Base-by-base conservation (phyloP, 1,140 invertebrate genomes). In the Anastrepha ludens region DNA sequence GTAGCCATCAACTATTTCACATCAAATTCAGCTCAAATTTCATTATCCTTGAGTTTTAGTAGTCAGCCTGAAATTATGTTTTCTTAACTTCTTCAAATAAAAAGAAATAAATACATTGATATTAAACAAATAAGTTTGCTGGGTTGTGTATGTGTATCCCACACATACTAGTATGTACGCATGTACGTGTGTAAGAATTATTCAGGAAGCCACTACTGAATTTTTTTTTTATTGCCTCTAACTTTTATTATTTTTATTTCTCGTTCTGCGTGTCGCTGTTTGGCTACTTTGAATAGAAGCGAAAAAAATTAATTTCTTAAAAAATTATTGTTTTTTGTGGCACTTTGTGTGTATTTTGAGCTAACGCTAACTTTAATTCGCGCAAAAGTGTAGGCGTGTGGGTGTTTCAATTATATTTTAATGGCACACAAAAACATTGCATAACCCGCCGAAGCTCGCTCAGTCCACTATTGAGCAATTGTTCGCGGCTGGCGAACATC, bases 281-380 rank as follows among this genome's bases (percentile, higher is more conserved):
- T 15, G 65, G 11, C n/a, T 74, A 41, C 70, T 74, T 70, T 70
- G 65, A 70, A 70, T 44, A 29, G 39, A 11, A 70, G 39, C 39
- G 3, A 11, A 70, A 29, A 70, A 70, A 70, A 70, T 29, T 39
- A 70, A 39, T 70, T 70, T 41, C 39, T 70, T 70, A 70, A 41
- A 70, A 70, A 44, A 70, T 70, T 74, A 74, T 74, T 44, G 70
- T 74, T 44, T 50, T 44, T 47, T 74, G 39, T 74, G 41, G 64
- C 64, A 67, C 64, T 67, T 67, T 67, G 64, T 67, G 64, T 67
- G 29, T 11, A 29, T 67, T 67, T 67, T 9, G 9, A 67, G 64
- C n/a, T 67, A 67, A 11, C 64, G 64, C 29, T 39, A 67, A 15
- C 29, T n/a, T n/a, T 20, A 64, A 64, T 64, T 64, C n/a, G 62